phyloP scores from a whole-genome alignment of 1,140 invertebrate genomes.

The Solen grandis region DNA sequence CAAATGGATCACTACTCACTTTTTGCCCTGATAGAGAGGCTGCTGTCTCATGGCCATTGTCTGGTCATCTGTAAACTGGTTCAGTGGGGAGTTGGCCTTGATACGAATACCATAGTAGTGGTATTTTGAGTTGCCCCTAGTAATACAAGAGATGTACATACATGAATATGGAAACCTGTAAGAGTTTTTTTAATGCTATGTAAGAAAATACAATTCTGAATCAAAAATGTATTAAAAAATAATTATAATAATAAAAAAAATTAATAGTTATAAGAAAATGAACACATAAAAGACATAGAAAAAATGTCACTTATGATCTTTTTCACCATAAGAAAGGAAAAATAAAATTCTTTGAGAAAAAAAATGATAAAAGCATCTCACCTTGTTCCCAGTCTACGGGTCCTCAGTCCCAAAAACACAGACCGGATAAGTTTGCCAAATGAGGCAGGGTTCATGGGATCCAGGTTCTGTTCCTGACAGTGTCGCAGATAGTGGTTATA shows the following conservation, averaged over 20 bases:
- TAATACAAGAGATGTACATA: conserved; percentile 66
- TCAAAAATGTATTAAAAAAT: not conserved
- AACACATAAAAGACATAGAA: no score
- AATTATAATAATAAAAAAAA: no score
- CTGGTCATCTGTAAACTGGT: conserved; percentile 84
- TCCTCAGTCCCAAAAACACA: conserved; percentile 97
- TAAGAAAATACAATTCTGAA: not conserved
- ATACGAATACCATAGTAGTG: conserved; percentile 99
- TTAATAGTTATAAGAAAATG: no score
- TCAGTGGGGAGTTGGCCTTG: conserved; percentile 92
- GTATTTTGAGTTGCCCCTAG: conserved; percentile 99
- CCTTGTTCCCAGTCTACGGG: conserved; percentile 95
- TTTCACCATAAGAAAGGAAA: no score
- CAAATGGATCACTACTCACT: conserved; percentile 72
- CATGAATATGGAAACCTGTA: not conserved
- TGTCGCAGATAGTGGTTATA: conserved; percentile 98
- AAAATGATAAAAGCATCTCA: conserved; percentile 73
- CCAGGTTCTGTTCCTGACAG: conserved; percentile 95
- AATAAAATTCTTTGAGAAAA: not conserved
- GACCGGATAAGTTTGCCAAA: conserved; percentile 99
- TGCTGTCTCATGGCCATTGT: conserved; percentile 82
- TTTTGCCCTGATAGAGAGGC: conserved; percentile 79
- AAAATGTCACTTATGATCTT: no score
- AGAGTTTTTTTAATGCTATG: not conserved
- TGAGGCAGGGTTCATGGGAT: conserved; percentile 99